These are phyloP conservation scores for Notodonta dromedarius DNA, from an alignment of 2,888 invertebrate genomes.

Conservation along the genomic window DNA sequence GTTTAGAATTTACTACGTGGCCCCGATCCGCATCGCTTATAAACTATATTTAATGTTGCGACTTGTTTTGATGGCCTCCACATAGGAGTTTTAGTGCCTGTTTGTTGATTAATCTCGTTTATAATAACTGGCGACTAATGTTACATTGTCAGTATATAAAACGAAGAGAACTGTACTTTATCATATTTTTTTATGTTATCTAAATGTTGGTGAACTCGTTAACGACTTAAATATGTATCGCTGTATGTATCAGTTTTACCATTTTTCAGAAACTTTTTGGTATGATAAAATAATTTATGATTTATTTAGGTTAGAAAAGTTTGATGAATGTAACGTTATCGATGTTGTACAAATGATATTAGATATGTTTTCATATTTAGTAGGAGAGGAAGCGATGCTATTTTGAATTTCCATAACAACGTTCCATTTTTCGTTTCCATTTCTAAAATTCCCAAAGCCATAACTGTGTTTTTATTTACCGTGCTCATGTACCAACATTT, in stretches of 20 bases:
- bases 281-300: no score
- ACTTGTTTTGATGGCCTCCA: slow-evolving; percentile 41
- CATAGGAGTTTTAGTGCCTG: slow-evolving; percentile 35
- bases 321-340: no score
- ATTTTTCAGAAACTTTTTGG: no score
- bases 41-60: slow-evolving; percentile 41
- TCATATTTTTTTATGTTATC: not conserved
- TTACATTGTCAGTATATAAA: slow-evolving; percentile 16
- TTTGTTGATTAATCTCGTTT: slow-evolving; percentile 38
- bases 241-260: no score
- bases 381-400: no score
- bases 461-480: not conserved
- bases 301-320: no score
- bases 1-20: slow-evolving; percentile 48
- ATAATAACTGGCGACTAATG: slow-evolving; percentile 26
- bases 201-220: no score
- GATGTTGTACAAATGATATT: no score
- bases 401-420: no score
- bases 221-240: no score
- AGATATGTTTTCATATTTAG: no score
- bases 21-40: slow-evolving; percentile 43
- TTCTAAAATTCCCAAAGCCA: not conserved
- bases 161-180: slow-evolving; percentile 6
- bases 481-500: not conserved
- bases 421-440: no score